These are phyloP conservation scores for Coregonus sp. DNA, from an alignment of 2,797 vertebrate genomes.

Conservation along the genomic window DNA sequence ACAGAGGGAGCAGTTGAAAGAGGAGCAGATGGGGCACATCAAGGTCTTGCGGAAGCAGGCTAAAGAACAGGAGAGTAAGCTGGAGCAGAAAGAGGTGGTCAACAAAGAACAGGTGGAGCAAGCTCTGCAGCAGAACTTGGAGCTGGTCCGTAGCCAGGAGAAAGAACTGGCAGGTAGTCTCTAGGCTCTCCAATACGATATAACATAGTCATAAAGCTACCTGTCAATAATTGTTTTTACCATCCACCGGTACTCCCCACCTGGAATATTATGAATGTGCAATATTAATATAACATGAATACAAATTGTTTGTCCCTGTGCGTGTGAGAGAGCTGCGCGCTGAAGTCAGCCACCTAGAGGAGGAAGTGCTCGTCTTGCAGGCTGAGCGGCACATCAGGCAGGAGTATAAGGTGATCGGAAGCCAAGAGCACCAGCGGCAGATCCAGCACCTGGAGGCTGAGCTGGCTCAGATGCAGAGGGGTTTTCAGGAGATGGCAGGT, in stretches of 20 bases:
- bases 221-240: not conserved
- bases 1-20: slow-evolving; percentile 70
- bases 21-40: slow-evolving; percentile 64
- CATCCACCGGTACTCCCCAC: not conserved
- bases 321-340: slow-evolving; percentile 46
- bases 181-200: not conserved
- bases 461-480: slow-evolving; percentile 61
- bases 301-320: not conserved
- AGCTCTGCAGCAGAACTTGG: slow-evolving; percentile 64
- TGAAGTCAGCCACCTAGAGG: slow-evolving; percentile 61
- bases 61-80: slow-evolving; percentile 60
- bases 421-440: slow-evolving; percentile 59
- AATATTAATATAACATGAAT: slow-evolving; percentile 1
- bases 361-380: slow-evolving; percentile 56
- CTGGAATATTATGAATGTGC: not conserved
- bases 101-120: slow-evolving; percentile 73
- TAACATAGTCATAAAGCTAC: no score
- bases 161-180: slow-evolving; percentile 71
- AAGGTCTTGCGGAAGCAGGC: slow-evolving; percentile 58
- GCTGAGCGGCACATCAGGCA: slow-evolving; percentile 73
- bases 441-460: slow-evolving; percentile 47
- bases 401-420: slow-evolving; percentile 76
- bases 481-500: slow-evolving; percentile 74
- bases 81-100: slow-evolving; percentile 51
- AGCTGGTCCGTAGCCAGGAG: slow-evolving; percentile 70